Conservation (phyloP, 2,888 invertebrate genomes). For the Lymantria monacha region DNA sequence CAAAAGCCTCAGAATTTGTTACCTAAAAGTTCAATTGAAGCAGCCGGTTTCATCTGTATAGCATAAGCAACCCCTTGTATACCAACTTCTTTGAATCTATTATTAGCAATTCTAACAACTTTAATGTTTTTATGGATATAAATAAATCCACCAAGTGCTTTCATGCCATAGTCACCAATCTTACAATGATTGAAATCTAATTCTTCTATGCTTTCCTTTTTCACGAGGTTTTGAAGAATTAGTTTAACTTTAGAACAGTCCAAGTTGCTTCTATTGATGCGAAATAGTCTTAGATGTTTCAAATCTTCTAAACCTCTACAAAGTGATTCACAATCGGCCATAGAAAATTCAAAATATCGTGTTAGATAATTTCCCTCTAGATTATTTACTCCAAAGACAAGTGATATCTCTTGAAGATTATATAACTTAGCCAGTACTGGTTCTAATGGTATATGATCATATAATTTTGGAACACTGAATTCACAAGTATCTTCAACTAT, state of each 20-base stretch:
- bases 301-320: constrained; percentile 77
- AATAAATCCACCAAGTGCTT: constrained; percentile 83
- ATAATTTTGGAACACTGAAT: constrained; percentile 63
- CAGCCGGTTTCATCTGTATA: constrained; percentile 71
- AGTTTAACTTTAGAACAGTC: constrained; percentile 82
- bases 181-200: constrained; percentile 86
- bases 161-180: constrained; percentile 83
- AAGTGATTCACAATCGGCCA: constrained; percentile 81
- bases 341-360: constrained; percentile 83
- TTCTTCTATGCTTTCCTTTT: constrained; percentile 78
- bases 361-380: constrained; percentile 78
- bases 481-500: constrained; percentile 60
- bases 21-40: constrained; percentile 74
- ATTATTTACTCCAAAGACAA: constrained; percentile 69
- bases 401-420: constrained; percentile 75
- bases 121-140: constrained; percentile 69
- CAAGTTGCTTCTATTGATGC: constrained; percentile 83
- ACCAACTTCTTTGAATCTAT: constrained; percentile 79
- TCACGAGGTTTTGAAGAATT: constrained; percentile 78
- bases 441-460: constrained; percentile 83
- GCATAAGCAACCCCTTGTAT: constrained; percentile 79
- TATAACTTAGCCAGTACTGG: constrained; percentile 76
- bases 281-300: constrained; percentile 71
- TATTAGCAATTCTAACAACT: constrained; percentile 78
- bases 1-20: not conserved